These are phyloP conservation scores for Cordilura impudica DNA, from an alignment of 2,888 invertebrate species.

Conservation along the genomic window DNA sequence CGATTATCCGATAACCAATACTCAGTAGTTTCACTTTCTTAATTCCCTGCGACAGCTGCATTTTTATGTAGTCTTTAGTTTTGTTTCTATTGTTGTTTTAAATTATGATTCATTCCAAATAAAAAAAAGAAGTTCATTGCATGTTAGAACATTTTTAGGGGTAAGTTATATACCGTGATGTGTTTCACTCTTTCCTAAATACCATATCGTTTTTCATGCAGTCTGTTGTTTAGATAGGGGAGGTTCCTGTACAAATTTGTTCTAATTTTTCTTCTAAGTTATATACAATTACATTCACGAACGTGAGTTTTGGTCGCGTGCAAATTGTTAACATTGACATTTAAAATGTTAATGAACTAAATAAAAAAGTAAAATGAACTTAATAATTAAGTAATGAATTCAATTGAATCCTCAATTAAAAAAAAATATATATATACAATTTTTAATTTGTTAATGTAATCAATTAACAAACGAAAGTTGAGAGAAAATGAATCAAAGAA, in stretches of 20 bases:
- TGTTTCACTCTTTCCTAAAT: background rate
- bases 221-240: background rate
- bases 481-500: too few species aligned
- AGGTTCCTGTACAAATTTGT: background rate
- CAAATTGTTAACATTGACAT: slow-evolving; percentile 50
- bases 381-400: background rate
- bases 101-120: slow-evolving; percentile 10
- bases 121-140: slow-evolving; percentile 5
- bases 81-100: background rate
- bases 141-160: background rate
- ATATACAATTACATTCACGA: background rate
- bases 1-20: background rate
- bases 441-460: too few species aligned
- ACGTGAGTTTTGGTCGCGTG: slow-evolving; percentile 49
- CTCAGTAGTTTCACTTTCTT: background rate
- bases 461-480: too few species aligned
- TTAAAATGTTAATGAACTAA: slow-evolving; percentile 1
- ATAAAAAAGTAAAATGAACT: background rate
- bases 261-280: background rate
- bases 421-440: background rate
- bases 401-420: too few species aligned
- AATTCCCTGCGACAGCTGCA: slow-evolving; percentile 17
- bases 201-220: background rate
- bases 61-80: background rate
- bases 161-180: background rate